Conservation (phyloP, 1,140 invertebrate genomes). For the Trialeurodes vaporariorum region DNA sequence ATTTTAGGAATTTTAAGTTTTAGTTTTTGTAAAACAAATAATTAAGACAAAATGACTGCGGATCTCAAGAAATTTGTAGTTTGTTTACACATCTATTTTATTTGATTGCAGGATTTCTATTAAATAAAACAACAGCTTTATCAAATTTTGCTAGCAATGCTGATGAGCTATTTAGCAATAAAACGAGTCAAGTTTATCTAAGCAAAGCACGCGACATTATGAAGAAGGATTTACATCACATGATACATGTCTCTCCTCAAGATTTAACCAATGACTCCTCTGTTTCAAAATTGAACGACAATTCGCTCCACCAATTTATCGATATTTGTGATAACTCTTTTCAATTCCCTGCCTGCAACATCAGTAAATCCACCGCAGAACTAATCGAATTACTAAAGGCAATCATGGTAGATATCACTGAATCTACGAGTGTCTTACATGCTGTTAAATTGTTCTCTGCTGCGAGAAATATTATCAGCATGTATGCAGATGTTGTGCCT, state of each 20-base stretch:
- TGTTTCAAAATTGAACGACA: neutral
- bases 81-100: neutral
- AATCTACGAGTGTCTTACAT: neutral
- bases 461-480: conserved; percentile 58
- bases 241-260: conserved; percentile 41
- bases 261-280: conserved; percentile 7
- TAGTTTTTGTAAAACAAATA: too few relatives aligned
- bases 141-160: conserved; percentile 60
- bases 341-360: conserved; percentile 34
- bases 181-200: conserved; percentile 59
- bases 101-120: conserved; percentile 38
- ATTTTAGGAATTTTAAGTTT: too few relatives aligned
- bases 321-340: conserved; percentile 15
- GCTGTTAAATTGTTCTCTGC: conserved; percentile 56
- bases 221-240: conserved; percentile 67
- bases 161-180: conserved; percentile 61
- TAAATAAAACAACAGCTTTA: conserved; percentile 37
- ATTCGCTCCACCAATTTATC: conserved; percentile 4
- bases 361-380: conserved; percentile 38
- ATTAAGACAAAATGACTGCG: too few relatives aligned
- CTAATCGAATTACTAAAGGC: neutral
- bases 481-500: conserved; percentile 64
- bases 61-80: neutral
- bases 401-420: neutral
- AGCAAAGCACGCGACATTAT: conserved; percentile 57